A percentile compares a stretch with the other conserved stretches of the same genome.
Evolutionary conservation across 2,797 vertebrate species (phyloP).

Genomic region (Apogon hyalosoma): DNA sequence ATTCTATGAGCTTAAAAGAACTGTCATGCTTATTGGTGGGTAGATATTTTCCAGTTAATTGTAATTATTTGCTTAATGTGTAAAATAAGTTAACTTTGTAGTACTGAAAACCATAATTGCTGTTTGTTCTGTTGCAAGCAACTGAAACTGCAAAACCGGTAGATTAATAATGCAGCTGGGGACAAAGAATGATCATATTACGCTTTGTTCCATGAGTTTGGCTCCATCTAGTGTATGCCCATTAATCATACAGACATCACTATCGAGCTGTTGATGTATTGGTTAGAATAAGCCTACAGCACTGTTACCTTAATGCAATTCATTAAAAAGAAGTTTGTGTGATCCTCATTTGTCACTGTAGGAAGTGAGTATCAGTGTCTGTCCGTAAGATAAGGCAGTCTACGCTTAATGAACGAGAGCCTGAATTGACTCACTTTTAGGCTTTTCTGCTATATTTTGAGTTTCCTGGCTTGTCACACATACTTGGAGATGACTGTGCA

Average conservation of each 20-base stretch:
- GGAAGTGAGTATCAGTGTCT: background rate
- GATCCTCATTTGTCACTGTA: conserved; percentile 5
- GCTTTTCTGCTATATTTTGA: conserved; percentile 7
- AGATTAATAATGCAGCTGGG: too few species aligned
- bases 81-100: background rate
- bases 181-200: background rate
- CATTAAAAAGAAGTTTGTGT: conserved; percentile 7
- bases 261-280: conserved; percentile 1
- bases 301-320: background rate
- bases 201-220: conserved; percentile 23
- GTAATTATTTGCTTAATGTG: background rate
- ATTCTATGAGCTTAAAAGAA: too few species aligned
- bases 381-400: background rate
- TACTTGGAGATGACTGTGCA: conserved; percentile 22
- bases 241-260: background rate
- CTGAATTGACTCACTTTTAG: conserved; percentile 3
- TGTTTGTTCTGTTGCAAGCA: background rate
- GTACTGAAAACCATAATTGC: background rate
- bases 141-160: background rate
- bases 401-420: background rate
- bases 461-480: conserved; percentile 27
- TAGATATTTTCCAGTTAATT: background rate
- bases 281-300: background rate
- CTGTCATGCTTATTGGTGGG: too few species aligned
- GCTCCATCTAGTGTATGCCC: conserved; percentile 55